Conservation (phyloP, 2,113 vertebrate genomes). For the Datnioides undecimradiatus region DNA sequence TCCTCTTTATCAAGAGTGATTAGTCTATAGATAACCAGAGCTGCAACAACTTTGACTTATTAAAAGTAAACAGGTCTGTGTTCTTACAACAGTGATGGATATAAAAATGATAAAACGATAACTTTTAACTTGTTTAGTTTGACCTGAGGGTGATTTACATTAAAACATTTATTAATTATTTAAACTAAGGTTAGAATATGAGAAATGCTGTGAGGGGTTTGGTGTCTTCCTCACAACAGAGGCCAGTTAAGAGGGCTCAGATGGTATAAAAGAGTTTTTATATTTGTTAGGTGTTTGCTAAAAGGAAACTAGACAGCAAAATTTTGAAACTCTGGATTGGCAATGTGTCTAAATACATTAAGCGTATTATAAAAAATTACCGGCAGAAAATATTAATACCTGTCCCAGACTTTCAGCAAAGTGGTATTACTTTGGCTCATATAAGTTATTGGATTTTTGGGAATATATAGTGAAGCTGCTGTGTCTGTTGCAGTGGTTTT, state of each 20-base stretch:
- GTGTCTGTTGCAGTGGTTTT: too few relatives aligned
- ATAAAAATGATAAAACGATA: background rate
- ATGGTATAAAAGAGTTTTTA: too few relatives aligned
- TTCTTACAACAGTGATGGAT: background rate
- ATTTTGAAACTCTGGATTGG: too few relatives aligned
- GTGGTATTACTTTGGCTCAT: background rate
- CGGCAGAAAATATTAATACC: too few relatives aligned
- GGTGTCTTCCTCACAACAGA: background rate
- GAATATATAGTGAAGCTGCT: background rate
- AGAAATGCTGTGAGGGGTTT: background rate
- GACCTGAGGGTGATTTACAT: background rate
- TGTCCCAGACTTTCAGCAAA: background rate
- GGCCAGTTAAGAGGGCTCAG: too few relatives aligned
- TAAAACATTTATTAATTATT: background rate
- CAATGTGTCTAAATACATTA: too few relatives aligned
- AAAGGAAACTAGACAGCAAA: too few relatives aligned
- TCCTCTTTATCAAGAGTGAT: background rate
- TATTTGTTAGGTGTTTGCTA: too few relatives aligned
- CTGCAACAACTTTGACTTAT: background rate
- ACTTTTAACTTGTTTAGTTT: slow-evolving; percentile 11
- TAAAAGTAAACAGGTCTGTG: background rate
- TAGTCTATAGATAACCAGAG: background rate
- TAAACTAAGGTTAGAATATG: background rate
- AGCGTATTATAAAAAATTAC: too few relatives aligned
- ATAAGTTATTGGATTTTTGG: background rate